Conservation (phyloP, 2,113 vertebrate genomes). For the Mormyrus iriodes region DNA sequence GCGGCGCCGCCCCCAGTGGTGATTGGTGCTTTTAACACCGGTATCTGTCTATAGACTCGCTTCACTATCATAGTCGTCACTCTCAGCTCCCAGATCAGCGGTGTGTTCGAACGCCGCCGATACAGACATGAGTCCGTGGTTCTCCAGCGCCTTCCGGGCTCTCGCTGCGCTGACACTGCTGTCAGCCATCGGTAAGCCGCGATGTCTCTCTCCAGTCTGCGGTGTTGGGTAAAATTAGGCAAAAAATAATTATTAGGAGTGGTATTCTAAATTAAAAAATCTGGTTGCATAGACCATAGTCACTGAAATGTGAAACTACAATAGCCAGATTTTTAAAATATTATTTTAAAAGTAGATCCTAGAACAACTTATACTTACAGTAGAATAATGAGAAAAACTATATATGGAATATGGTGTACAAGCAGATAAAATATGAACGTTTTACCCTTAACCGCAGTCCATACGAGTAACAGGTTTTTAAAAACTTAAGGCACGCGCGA, state of each 20-base stretch:
- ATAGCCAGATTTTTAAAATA: not conserved
- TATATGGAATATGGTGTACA: not conserved
- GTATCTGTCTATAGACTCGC: not conserved
- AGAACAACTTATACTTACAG: not conserved
- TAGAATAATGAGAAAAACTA: too few species aligned
- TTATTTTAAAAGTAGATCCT: not conserved
- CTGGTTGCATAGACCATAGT: not conserved
- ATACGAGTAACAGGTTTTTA: not conserved
- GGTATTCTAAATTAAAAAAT: not conserved
- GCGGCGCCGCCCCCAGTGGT: not conserved
- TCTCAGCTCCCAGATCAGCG: not conserved
- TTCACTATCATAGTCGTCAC: not conserved
- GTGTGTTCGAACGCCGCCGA: not conserved
- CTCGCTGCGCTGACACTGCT: not conserved
- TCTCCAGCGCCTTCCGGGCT: not conserved
- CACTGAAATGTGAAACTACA: not conserved
- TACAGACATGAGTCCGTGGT: not conserved
- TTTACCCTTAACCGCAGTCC: not conserved
- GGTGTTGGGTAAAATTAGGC: not conserved
- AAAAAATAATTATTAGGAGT: not conserved
- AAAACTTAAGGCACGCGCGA: not conserved
- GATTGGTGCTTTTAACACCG: not conserved
- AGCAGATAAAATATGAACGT: not conserved
- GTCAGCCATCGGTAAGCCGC: not conserved
- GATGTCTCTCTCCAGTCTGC: not conserved